A percentile compares a stretch with the other conserved stretches of the same genome.
Evolutionary conservation across 2,113 vertebrate species (phyloP).

Genomic region (Equus przewalskii): DNA sequence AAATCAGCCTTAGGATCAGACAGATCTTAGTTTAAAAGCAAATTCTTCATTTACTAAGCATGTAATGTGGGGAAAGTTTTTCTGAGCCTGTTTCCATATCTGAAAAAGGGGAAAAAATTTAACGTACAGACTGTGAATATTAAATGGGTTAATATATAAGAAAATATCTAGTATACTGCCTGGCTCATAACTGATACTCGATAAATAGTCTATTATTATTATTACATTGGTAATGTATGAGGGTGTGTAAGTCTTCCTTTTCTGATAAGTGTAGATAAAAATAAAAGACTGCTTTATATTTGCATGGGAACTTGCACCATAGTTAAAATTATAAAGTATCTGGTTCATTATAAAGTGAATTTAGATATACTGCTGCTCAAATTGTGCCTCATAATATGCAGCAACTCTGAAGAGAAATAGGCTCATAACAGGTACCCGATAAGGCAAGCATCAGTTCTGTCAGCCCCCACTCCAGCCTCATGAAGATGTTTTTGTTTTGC

Average conservation of each 20-base stretch:
- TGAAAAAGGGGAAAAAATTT: not conserved
- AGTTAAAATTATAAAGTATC: not conserved
- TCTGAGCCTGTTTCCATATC: not conserved
- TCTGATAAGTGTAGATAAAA: not conserved
- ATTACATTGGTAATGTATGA: not conserved
- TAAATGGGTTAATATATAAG: not conserved
- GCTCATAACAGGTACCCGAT: not conserved
- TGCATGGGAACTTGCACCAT: not conserved
- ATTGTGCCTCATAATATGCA: not conserved
- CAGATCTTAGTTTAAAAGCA: not conserved
- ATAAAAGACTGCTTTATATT: not conserved
- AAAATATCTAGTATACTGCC: not conserved
- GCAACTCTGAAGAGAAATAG: not conserved
- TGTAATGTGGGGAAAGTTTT: not conserved
- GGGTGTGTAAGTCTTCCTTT: not conserved
- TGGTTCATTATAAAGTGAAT: not conserved
- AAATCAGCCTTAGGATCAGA: not conserved
- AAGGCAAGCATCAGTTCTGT: not conserved
- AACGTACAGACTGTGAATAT: not conserved
- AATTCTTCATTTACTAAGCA: not conserved
- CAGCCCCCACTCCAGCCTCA: not conserved
- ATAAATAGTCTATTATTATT: not conserved
- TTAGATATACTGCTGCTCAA: not conserved
- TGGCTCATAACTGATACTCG: not conserved
- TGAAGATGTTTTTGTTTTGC: not conserved